Evolutionary conservation across 2,888 invertebrate species (phyloP).

Genomic region (Cyrtodaria siliqua): DNA sequence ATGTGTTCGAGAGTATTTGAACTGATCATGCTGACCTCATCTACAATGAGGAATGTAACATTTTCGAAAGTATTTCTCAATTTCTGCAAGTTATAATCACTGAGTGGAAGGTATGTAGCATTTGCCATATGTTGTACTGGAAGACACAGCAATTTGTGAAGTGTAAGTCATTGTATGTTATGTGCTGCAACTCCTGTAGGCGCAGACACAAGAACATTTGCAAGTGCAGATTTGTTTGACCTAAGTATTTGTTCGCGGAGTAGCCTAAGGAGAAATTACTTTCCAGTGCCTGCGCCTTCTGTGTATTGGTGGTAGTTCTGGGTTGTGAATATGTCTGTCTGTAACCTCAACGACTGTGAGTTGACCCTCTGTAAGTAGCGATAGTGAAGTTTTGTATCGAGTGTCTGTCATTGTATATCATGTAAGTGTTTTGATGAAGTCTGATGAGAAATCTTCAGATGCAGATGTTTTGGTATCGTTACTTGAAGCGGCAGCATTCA

Average conservation of each 20-base stretch:
- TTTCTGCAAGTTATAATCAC: too few relatives aligned
- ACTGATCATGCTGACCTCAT: conserved; percentile 14
- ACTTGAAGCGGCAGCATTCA: neutral
- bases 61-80: too few relatives aligned
- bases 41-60: conserved; percentile 1
- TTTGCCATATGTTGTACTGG: too few relatives aligned
- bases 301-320: too few relatives aligned
- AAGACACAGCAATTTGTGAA: too few relatives aligned
- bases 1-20: conserved; percentile 1
- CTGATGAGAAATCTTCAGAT: neutral
- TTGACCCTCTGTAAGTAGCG: neutral
- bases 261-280: conserved; percentile 3
- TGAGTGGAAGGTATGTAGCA: too few relatives aligned
- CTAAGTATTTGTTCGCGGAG: too few relatives aligned
- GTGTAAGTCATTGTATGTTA: too few relatives aligned
- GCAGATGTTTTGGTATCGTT: neutral
- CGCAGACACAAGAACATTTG: too few relatives aligned
- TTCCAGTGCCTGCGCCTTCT: conserved; percentile 25
- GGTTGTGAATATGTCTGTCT: neutral
- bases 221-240: too few relatives aligned
- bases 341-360: neutral
- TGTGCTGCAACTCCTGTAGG: too few relatives aligned
- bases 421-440: conserved; percentile 11
- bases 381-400: neutral
- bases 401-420: conserved; percentile 23